Base-by-base conservation (phyloP, 2,888 invertebrate species). In the Drosophila yooni region DNA sequence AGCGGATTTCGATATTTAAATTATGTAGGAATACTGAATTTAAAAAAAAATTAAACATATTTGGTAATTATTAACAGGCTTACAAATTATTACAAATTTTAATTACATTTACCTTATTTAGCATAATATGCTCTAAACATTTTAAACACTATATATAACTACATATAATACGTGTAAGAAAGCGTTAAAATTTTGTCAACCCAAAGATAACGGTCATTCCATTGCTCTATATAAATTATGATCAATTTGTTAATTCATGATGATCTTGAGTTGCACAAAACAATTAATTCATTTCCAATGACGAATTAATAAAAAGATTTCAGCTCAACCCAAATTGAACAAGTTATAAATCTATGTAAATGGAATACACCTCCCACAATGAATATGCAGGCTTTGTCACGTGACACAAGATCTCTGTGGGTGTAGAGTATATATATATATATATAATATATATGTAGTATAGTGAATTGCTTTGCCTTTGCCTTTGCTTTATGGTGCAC, bases 391-490 rank as follows among this genome's bases (percentile, higher is more conserved):
- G 18, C 43, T 34, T 51, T 67, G 63, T 64, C 76, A 70, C 76
- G 76, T 76, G 70, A 79, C 63, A 53, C 52, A 31, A 29, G 56
- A 59, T 25, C 36, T 46, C 21, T 64, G 21, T 15, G 53, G 18
- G 54, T 71, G 63, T 36, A 29, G 54, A 61, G 31, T 34, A 21
- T 25, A 46, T 34, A 18, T 5, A 34, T 36, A n/a, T 7, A 33
- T 25, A 3, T 36, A 46, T 13, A 8, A 3, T 33, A 29, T 13
- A 13, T 58, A 33, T 52, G 29, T 29, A 38, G 38, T 64, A 53
- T 31, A 40, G 15, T 46, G 60, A 71, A 81, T 80, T 74, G 66
- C 66, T 79, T 72, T 81, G 59, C 53, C 52, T 62, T 61, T 81
- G 61, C 50, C 50, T 43, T 46, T 46, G 46, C 25, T 46, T 64